Evolutionary conservation across 2,888 invertebrate species (phyloP).

Genomic region (Carabus problematicus): DNA sequence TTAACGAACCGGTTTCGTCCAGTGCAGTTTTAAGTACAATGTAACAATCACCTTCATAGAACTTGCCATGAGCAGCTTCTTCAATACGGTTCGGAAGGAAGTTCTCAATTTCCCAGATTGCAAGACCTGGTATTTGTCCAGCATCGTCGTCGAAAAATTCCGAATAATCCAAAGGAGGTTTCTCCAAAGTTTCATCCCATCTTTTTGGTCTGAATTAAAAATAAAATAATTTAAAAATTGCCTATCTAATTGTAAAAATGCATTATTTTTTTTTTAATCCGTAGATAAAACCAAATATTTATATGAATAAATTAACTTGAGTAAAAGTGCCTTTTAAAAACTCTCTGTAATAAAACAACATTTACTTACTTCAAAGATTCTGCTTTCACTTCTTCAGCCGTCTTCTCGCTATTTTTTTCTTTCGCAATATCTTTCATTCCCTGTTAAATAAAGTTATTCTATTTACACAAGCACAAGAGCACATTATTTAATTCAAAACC

Average conservation of each 20-base stretch:
- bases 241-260: neutral
- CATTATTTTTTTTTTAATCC: no score
- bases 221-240: slow-evolving; percentile 10
- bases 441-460: slow-evolving; percentile 54
- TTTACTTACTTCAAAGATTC: slow-evolving; percentile 73
- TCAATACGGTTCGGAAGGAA: slow-evolving; percentile 95
- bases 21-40: slow-evolving; percentile 89
- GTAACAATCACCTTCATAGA: slow-evolving; percentile 99
- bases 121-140: slow-evolving; percentile 89
- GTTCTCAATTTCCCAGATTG: slow-evolving; percentile 99
- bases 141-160: slow-evolving; percentile 97
- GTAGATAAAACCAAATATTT: no score
- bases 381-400: slow-evolving; percentile 70
- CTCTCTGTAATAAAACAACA: no score
- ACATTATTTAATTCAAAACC: slow-evolving; percentile 53
- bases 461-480: slow-evolving; percentile 19
- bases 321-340: no score
- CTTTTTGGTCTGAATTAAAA: slow-evolving; percentile 77
- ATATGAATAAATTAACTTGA: no score
- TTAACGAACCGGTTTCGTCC: slow-evolving; percentile 83
- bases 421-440: slow-evolving; percentile 87
- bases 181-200: slow-evolving; percentile 95
- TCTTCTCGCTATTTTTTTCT: slow-evolving; percentile 78
- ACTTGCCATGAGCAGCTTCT: slow-evolving; percentile 94
- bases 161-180: slow-evolving; percentile 95